Evolutionary conservation across 2,797 vertebrate genomes (phyloP).

Genomic region (Karalla daura): DNA sequence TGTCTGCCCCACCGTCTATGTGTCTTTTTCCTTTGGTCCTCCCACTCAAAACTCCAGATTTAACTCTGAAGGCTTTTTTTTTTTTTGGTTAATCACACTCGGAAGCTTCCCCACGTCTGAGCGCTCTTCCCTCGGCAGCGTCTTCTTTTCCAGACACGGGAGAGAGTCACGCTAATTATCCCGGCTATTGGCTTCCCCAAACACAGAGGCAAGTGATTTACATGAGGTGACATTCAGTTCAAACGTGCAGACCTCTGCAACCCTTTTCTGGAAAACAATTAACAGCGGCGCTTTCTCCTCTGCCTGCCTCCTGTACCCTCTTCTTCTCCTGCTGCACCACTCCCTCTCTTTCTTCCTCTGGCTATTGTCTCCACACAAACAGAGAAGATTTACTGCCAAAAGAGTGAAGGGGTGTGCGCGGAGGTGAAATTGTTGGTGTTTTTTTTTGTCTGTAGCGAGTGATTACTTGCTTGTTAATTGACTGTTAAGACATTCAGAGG

Average conservation of each 20-base stretch:
- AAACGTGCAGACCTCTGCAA: slow-evolving; percentile 76
- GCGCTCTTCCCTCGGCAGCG: slow-evolving; percentile 55
- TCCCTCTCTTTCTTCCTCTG: slow-evolving; percentile 69
- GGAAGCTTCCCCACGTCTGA: slow-evolving; percentile 71
- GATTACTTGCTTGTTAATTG: slow-evolving; percentile 64
- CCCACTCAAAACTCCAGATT: slow-evolving; percentile 78
- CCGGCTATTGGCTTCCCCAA: slow-evolving; percentile 75
- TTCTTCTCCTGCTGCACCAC: slow-evolving; percentile 44
- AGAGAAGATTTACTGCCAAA: slow-evolving; percentile 66
- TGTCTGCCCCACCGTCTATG: slow-evolving; percentile 60
- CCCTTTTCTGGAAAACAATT: slow-evolving; percentile 81
- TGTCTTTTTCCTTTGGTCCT: slow-evolving; percentile 71
- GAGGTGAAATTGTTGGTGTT: slow-evolving; percentile 47
- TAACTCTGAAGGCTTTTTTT: slow-evolving; percentile 65
- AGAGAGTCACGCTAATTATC: slow-evolving; percentile 77
- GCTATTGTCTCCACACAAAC: slow-evolving; percentile 75
- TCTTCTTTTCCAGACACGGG: slow-evolving; percentile 48
- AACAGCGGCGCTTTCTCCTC: slow-evolving; percentile 56
- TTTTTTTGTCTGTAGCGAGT: slow-evolving; percentile 29
- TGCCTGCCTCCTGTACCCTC: slow-evolving; percentile 38
- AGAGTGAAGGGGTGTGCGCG: slow-evolving; percentile 54
- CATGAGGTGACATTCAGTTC: slow-evolving; percentile 83
- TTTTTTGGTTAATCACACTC: slow-evolving; percentile 74
- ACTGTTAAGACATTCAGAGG: slow-evolving; percentile 30
- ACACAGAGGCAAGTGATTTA: slow-evolving; percentile 74